These are phyloP conservation scores for Tinamus major DNA, from an alignment of 2,797 vertebrate species.

Conservation along the genomic window DNA sequence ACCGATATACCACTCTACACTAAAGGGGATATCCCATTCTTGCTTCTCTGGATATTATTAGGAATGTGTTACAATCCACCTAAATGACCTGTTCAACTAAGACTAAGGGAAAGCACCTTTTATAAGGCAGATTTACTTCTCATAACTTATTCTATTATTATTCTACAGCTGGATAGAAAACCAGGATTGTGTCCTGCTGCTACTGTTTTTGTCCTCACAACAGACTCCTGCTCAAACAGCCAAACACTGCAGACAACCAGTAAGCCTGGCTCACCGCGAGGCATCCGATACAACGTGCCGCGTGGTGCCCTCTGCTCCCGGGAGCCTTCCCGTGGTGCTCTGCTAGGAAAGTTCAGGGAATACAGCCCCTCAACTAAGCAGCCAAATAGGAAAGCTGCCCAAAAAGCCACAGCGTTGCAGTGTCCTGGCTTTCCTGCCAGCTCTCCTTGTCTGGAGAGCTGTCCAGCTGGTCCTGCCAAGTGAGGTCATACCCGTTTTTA, in stretches of 20 bases:
- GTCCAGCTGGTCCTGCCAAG: neutral
- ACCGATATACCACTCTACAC: neutral
- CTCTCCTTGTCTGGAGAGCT: neutral
- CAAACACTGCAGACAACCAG: neutral
- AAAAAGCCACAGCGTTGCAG: neutral
- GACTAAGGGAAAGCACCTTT: neutral
- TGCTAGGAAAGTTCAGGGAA: neutral
- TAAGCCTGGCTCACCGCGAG: neutral
- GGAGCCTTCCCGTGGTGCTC: rapidly evolving
- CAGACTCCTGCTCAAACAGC: neutral
- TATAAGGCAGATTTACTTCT: neutral
- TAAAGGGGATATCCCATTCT: neutral
- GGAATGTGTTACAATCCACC: too few relatives aligned
- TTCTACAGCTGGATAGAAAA: neutral
- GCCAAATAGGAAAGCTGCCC: neutral
- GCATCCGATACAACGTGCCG: neutral
- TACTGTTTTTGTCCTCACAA: neutral
- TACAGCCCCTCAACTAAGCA: neutral
- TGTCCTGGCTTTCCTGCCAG: neutral
- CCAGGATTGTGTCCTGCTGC: neutral
- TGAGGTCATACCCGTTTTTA: neutral
- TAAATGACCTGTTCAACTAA: neutral
- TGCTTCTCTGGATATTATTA: neutral
- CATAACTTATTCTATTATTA: neutral
- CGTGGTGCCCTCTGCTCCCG: rapidly evolving